Base-by-base conservation (phyloP, 2,797 vertebrate genomes). In the Hippopotamyrus pictus region DNA sequence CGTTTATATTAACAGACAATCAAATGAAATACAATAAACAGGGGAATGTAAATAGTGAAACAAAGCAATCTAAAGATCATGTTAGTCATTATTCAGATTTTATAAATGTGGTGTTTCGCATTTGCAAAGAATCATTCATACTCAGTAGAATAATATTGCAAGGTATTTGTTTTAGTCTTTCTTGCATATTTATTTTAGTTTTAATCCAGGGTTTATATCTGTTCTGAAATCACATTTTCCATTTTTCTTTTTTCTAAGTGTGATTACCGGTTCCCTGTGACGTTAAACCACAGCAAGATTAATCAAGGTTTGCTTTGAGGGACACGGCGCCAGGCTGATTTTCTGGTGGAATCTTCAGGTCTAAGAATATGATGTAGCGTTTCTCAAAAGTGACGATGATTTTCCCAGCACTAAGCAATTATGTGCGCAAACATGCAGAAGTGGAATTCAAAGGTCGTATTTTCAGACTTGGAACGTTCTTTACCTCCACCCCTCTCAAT, bases 371-470 rank as follows among this genome's bases (percentile, higher is more conserved):
- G 48, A 54, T 33, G 2, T 11, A 17, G 22, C 84, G 3, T 82
- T 86, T 33, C 50, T 37, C 25, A 33, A 17, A 51, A 86, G 51
- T 29, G 29, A 29, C 11, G 3, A 84, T 37, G 33, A 82, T 82
- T 82, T 82, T 82, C 76, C 76, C 76, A 22, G 41, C 19, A 46
- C 76, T 46, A 82, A 82, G 76, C 76, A 82, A 82, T 82, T 86
- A 86, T 54, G 48, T 22, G 17, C 25, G 5, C 48, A 54, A 22
- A 54, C 84, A 51, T 86, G 33, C 51, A 54, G 50, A 86, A 50
- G 84, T 33, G 76, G 25, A 37, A 54, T 86, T 33, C 29, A 53
- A 53, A 86, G 84, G 12, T 29, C 14, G 54, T 54, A 53, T 85
- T 85, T 85, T 50, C n/a, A 50, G 44, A 12, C 25, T 85, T 53